phyloP scores from a whole-genome alignment of 2,113 vertebrate genomes.

The Pithys albifrons region DNA sequence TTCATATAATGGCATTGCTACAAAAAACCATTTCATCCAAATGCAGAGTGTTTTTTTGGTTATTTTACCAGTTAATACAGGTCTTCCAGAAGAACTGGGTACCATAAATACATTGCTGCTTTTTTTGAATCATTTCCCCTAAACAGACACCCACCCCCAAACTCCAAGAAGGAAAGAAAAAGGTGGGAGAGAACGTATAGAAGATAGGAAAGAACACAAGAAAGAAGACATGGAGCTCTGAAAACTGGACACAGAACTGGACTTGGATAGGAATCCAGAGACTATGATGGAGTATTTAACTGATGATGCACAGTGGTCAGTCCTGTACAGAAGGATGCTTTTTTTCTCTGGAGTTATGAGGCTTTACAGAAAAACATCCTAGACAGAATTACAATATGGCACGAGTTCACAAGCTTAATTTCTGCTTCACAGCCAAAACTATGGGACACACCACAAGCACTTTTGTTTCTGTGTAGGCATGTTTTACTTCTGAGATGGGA shows the following conservation, averaged over 20 bases:
- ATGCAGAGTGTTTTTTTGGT: neutral
- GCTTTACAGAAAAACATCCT: neutral
- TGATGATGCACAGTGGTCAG: neutral
- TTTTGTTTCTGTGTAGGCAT: neutral
- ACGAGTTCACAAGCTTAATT: neutral
- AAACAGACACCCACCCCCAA: neutral
- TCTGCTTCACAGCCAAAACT: neutral
- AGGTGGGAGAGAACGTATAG: neutral
- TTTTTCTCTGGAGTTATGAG: rapidly evolving
- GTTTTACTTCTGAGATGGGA: neutral
- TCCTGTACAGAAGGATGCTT: neutral
- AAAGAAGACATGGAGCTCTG: neutral
- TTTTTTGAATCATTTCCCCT: neutral
- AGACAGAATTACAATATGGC: neutral
- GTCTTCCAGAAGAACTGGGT: neutral
- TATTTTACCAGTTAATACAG: neutral
- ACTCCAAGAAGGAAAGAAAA: neutral
- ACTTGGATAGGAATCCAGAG: neutral
- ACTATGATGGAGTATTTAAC: neutral
- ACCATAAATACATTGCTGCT: neutral
- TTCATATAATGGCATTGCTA: neutral
- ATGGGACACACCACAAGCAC: rapidly evolving
- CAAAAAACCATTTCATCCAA: neutral
- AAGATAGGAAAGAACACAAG: neutral
- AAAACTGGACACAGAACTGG: neutral